Base-by-base conservation (phyloP, 2,113 vertebrate species). In the Plotosus lineatus region DNA sequence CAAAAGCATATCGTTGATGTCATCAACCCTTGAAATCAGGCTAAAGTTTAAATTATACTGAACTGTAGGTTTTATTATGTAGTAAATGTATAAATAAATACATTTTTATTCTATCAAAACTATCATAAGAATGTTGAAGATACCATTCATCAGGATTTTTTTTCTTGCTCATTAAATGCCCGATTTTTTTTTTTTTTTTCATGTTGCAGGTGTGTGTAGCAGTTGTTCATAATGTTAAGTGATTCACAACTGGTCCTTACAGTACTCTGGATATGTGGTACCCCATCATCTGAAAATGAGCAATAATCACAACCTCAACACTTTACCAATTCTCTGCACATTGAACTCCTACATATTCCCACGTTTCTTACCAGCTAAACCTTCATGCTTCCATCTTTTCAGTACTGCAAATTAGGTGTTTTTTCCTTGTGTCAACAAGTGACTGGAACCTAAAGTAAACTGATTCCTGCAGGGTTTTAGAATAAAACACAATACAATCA, bases 331-430 rank as follows among this genome's bases (percentile, higher is more conserved):
- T 76, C 31, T 55, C 28, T 81, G 79, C 42, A 36, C 6, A 40
- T 58, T 40, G 19, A 31, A n/a, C 23, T 28, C 76, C 28, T 48
- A 26, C 46, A 61, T 51, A 77, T 85, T 78, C 82, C 44, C 69
- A 84, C 50, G 38, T 7, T 4, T 36, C 19, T 75, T 48, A 66
- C 31, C 65, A 38, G 36, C 38, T 48, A 58, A 44, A 42, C 58
- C 63, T 61, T 48, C n/a, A n/a, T 15, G 6, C 8, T 38, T 19
- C 84, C 73, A 31, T 78, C 84, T 85, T 87, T 89, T 88, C 72
- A 88, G 84, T 86, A 81, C 85, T 76, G 60, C 56, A 82, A 78
- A 86, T 85, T 42, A 83, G 78, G 53, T 60, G 74, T 44, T 53
- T 48, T 44, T 80, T 42, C 60, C 28, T 51, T n/a, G 21, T 42